Conservation (phyloP, 2,113 vertebrate species). For the Larimichthys crocea region DNA sequence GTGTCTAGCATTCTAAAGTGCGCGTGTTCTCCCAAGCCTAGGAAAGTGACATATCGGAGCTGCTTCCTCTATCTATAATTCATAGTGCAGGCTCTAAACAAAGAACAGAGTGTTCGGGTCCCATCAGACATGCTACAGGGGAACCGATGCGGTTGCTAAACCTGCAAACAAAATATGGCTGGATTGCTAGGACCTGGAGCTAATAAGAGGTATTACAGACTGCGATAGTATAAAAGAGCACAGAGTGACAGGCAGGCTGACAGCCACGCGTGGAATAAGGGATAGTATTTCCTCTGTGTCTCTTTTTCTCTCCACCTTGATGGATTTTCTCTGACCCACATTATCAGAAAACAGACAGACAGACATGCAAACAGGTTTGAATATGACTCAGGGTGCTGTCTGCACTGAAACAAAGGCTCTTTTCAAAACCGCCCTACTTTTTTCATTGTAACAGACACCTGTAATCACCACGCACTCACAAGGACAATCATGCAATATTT, state of each 20-base stretch:
- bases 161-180: conserved; percentile 56
- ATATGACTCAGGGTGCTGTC: conserved; percentile 65
- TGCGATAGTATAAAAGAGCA: conserved; percentile 44
- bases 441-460: conserved; percentile 61
- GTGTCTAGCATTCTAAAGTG: conserved; percentile 22
- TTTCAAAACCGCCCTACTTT: conserved; percentile 50
- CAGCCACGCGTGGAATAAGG: conserved; percentile 55
- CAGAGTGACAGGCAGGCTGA: conserved; percentile 41
- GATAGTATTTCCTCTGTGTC: conserved; percentile 41
- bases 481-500: conserved; percentile 67
- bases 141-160: conserved; percentile 51
- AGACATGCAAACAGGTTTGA: conserved; percentile 57
- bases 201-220: conserved; percentile 58
- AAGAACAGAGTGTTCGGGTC: conserved; percentile 68
- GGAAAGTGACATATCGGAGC: conserved; percentile 61
- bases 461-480: conserved; percentile 49
- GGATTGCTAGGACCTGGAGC: conserved; percentile 45
- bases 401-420: conserved; percentile 68
- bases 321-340: conserved; percentile 76
- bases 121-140: conserved; percentile 56
- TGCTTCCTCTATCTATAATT: conserved; percentile 75
- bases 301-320: conserved; percentile 47
- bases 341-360: conserved; percentile 61
- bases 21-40: conserved; percentile 42
- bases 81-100: conserved; percentile 66